Evolutionary conservation across 2,888 invertebrate species (phyloP).

Genomic region (Salpingus planirostris): DNA sequence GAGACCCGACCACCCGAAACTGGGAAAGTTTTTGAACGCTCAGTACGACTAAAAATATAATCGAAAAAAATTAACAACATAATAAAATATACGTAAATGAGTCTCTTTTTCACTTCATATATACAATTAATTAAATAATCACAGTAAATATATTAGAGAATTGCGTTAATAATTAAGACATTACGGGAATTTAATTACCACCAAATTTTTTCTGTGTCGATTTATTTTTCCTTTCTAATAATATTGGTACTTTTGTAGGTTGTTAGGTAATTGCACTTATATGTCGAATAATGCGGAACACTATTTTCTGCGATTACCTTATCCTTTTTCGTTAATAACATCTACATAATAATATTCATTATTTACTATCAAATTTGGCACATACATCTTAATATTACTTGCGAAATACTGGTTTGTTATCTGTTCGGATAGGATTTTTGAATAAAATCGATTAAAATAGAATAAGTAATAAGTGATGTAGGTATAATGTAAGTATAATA

Average conservation of each 20-base stretch:
- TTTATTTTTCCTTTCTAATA: constrained; percentile 18
- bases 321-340: constrained; percentile 13
- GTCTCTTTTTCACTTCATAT: constrained; percentile 31
- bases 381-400: constrained; percentile 23
- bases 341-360: constrained; percentile 5
- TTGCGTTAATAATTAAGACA: constrained; percentile 12
- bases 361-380: constrained; percentile 26
- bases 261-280: constrained; percentile 30
- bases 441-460: too few relatives aligned
- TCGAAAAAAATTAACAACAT: constrained; percentile 24
- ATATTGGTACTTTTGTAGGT: constrained; percentile 25
- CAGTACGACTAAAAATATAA: too few relatives aligned
- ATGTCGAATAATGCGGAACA: constrained; percentile 22
- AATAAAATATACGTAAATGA: constrained; percentile 29
- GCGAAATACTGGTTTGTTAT: constrained; percentile 13
- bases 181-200: constrained; percentile 16
- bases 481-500: too few relatives aligned
- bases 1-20: too few relatives aligned
- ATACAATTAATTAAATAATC: constrained; percentile 28
- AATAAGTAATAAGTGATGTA: too few relatives aligned
- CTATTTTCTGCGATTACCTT: constrained; percentile 17
- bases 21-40: too few relatives aligned
- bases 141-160: constrained; percentile 31
- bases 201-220: constrained; percentile 15
- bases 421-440: too few relatives aligned